Base-by-base conservation (phyloP, 2,888 invertebrate genomes). In the Cabera pusaria region DNA sequence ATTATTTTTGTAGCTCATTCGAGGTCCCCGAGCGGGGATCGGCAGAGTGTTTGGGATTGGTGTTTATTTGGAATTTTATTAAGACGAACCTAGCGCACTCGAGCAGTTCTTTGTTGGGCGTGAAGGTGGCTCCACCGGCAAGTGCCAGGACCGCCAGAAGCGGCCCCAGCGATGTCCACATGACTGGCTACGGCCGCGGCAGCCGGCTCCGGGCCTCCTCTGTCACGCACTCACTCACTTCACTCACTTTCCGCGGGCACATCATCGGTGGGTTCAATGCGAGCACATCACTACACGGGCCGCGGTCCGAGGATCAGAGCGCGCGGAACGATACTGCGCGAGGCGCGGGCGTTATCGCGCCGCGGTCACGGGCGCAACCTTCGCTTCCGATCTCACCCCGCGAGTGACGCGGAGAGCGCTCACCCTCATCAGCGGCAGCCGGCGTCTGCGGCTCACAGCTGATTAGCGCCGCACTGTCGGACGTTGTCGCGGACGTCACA, bases 311-410 rank as follows among this genome's bases (percentile, higher is more conserved):
- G 82, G 65, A 73, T 79, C 59, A 68, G 73, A 73, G 72, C 81
- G 83, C 68, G 68, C 75, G 76, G 74, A 76, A 72, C 81, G 78
- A 65, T 72, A 85, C 84, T 84, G 81, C 72, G 72, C 72, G 72
- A 56, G 67, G 68, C 65, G 56, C 57, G 64, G 59, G 64, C 49
- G 49, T 67, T 51, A 51, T 63, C 69, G 74, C 64, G 9, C 17
- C 73, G 73, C 83, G 86, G 86, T 85, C 85, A 85, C 78, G 85
- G 86, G 84, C 87, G 78, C 83, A 85, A 86, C 85, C 87, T 86
- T 87, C 80, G 75, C 64, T 72, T 69, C 72, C 76, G 77, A 73
- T 77, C 78, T 79, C 77, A 79, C 82, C 82, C 85, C 70, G 35
- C 20, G 19, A 27, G 67, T 75, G 77, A 73, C 76, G 81, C 52